Percentiles rank a stretch among this genome's conserved stretches.
These are phyloP conservation scores for Delichon dasypus DNA, from an alignment of 2,797 vertebrate genomes.

Conservation along the genomic window DNA sequence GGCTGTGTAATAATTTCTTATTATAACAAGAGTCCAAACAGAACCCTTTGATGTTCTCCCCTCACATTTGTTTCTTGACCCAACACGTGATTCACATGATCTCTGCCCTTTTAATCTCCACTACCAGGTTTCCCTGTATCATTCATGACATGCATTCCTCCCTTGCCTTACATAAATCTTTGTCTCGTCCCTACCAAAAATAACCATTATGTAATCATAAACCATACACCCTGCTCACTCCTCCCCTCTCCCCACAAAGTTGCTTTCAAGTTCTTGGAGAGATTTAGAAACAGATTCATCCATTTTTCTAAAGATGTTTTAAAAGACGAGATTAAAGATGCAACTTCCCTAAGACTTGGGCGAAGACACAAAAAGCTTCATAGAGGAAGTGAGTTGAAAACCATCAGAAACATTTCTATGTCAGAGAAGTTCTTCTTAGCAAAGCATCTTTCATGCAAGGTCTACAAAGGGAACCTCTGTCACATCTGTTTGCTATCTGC, in stretches of 20 bases:
- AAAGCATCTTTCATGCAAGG: not conserved
- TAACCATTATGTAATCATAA: conserved; percentile 11
- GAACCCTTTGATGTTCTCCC: conserved; percentile 31
- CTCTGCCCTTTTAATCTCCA: conserved; percentile 54
- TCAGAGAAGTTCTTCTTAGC: not conserved
- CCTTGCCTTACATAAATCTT: conserved; percentile 68
- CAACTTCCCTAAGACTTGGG: not conserved
- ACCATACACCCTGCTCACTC: not conserved
- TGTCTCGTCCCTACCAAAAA: conserved; percentile 44
- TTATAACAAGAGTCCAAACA: not conserved
- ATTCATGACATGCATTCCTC: conserved; percentile 48
- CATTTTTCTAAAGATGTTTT: not conserved
- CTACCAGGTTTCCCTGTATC: conserved; percentile 40
- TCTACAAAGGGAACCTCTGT: not conserved
- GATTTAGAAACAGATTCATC: not conserved
- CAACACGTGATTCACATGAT: not conserved
- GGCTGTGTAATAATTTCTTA: not conserved
- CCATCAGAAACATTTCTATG: not conserved
- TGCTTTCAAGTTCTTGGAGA: not conserved
- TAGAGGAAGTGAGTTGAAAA: not conserved
- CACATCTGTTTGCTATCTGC: not conserved
- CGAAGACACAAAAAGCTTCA: not conserved
- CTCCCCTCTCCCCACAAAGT: not conserved
- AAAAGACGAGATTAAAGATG: not conserved
- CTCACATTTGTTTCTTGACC: conserved; percentile 28